Conservation (phyloP, 2,113 vertebrate species). For the Bagarius yarrelli region DNA sequence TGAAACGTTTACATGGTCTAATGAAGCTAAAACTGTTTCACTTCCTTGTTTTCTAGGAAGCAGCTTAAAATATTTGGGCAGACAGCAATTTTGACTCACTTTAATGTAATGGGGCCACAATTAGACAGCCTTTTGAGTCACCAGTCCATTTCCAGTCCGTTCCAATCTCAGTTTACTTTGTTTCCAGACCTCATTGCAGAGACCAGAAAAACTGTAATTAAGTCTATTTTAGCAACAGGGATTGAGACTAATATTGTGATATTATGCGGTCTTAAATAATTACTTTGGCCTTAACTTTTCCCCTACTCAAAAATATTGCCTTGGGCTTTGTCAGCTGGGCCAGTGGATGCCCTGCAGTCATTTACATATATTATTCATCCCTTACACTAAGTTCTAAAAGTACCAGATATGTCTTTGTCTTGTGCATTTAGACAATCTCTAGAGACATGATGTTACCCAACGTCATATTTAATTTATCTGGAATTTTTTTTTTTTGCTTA, state of each 20-base stretch:
- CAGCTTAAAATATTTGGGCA: constrained; percentile 1
- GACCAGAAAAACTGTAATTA: neutral
- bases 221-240: neutral
- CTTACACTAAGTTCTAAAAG: constrained; percentile 12
- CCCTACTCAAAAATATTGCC: constrained; percentile 1
- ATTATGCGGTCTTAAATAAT: neutral
- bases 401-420: constrained; percentile 27
- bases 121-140: constrained; percentile 3
- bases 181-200: neutral
- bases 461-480: constrained; percentile 11
- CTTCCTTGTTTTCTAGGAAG: constrained; percentile 5
- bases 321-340: constrained; percentile 30
- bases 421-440: neutral
- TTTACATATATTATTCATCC: constrained; percentile 35
- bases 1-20: neutral
- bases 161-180: neutral
- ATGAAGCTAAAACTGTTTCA: neutral
- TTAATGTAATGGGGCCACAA: neutral
- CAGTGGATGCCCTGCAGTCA: neutral
- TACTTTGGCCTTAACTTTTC: constrained; percentile 9
- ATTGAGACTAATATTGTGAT: neutral
- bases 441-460: constrained; percentile 4
- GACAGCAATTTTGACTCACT: constrained; percentile 20
- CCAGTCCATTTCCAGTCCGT: neutral
- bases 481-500: constrained; percentile 15